Evolutionary conservation across 2,113 vertebrate genomes (phyloP).

Genomic region (Fulica atra): DNA sequence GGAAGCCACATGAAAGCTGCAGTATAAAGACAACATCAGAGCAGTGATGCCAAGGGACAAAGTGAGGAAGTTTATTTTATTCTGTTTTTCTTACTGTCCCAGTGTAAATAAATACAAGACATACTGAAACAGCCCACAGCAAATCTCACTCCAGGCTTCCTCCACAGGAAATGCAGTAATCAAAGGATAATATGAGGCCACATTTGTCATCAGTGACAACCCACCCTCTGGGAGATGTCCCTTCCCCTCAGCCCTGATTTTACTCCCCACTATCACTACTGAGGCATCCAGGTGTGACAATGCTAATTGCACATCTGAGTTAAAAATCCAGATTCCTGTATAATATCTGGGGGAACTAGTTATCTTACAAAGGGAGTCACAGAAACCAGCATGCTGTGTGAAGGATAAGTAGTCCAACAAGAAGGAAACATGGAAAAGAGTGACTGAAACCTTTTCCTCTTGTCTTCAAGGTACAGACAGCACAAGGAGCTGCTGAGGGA

Average conservation of each 20-base stretch:
- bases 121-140: neutral
- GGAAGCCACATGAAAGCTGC: neutral
- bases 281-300: neutral
- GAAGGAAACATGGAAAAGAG: neutral
- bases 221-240: neutral
- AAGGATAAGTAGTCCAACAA: neutral
- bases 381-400: neutral
- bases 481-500: too few relatives aligned
- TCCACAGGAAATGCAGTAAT: neutral
- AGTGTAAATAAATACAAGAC: neutral
- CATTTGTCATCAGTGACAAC: neutral
- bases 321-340: neutral
- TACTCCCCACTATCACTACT: fast-evolving
- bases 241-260: neutral
- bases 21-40: neutral
- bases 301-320: neutral
- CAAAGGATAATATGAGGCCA: neutral
- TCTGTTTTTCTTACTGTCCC: neutral
- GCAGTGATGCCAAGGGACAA: neutral
- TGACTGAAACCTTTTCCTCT: neutral
- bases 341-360: neutral
- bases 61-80: neutral
- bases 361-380: neutral
- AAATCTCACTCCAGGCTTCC: neutral
- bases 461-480: neutral